Evolutionary conservation across 2,113 vertebrate species (phyloP).

Genomic region (Tachysurus vachellii): DNA sequence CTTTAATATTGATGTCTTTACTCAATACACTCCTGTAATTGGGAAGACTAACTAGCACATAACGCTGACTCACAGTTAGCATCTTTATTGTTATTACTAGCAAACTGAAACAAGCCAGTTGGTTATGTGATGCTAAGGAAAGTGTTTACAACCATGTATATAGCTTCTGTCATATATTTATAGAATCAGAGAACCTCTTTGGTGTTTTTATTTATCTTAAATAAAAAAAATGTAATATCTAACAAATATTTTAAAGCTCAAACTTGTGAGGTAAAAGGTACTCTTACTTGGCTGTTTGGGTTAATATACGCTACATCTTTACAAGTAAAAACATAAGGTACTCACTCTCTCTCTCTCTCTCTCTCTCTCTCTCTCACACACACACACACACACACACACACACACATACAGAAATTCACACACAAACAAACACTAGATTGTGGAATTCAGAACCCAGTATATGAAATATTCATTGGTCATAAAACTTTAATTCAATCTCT

Average conservation of each 20-base stretch:
- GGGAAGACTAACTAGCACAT: not conserved
- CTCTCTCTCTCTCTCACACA: slow-evolving; percentile 11
- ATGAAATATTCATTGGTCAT: slow-evolving; percentile 81
- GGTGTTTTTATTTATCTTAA: not conserved
- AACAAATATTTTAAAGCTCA: not conserved
- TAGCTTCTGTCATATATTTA: not conserved
- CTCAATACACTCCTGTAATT: not conserved
- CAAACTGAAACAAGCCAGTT: not conserved
- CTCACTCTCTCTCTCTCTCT: not conserved
- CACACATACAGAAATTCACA: slow-evolving; percentile 42
- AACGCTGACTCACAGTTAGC: not conserved
- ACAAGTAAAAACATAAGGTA: not conserved
- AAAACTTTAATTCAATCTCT: slow-evolving; percentile 77
- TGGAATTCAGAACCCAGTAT: slow-evolving; percentile 76
- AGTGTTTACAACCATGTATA: not conserved
- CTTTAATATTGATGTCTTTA: not conserved
- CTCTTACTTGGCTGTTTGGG: not conserved
- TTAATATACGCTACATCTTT: slow-evolving; percentile 2
- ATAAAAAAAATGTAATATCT: not conserved
- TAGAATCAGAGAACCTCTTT: not conserved
- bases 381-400: slow-evolving; percentile 30
- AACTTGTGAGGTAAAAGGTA: not conserved
- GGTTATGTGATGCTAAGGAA: not conserved
- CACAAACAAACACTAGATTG: slow-evolving; percentile 61
- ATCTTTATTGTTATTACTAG: not conserved